Percentiles rank a stretch among this genome's conserved stretches.
Conservation (phyloP, 2,797 vertebrate genomes). For the Microhierax caerulescens region DNA sequence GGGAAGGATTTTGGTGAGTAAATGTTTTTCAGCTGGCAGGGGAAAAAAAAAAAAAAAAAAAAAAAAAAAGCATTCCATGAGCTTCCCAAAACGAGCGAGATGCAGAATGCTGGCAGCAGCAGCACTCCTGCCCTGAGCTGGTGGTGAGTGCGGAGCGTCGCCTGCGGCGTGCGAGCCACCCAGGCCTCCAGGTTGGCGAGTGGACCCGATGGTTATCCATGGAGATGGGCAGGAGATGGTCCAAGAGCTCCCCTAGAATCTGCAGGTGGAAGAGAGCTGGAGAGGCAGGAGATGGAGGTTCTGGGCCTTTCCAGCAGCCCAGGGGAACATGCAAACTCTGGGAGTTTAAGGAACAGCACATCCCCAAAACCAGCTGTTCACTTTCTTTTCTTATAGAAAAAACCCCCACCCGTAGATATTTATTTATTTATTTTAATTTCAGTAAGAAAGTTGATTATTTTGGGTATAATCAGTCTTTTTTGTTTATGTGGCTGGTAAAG, state of each 20-base stretch:
- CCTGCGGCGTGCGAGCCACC: background rate
- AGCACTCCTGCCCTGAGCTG: background rate
- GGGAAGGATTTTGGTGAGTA: background rate
- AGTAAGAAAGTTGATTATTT: background rate
- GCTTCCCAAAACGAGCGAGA: background rate
- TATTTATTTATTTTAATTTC: background rate
- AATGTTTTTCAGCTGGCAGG: background rate
- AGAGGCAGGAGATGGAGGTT: background rate
- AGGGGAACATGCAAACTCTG: background rate
- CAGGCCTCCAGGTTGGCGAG: background rate
- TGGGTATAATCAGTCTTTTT: background rate
- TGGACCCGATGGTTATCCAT: background rate
- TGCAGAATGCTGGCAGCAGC: background rate
- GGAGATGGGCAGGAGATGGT: background rate
- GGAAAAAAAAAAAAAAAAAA: no score
- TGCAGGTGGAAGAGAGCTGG: background rate
- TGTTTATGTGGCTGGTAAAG: background rate
- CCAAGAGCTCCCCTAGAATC: background rate
- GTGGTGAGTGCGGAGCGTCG: background rate
- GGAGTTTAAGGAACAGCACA: background rate
- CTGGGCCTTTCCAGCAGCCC: background rate
- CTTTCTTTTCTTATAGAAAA: slow-evolving; percentile 59
- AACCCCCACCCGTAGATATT: background rate
- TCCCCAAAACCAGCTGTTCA: background rate
- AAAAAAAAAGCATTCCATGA: background rate